Conservation (phyloP, 2,113 vertebrate species). For the Maylandia zebra region DNA sequence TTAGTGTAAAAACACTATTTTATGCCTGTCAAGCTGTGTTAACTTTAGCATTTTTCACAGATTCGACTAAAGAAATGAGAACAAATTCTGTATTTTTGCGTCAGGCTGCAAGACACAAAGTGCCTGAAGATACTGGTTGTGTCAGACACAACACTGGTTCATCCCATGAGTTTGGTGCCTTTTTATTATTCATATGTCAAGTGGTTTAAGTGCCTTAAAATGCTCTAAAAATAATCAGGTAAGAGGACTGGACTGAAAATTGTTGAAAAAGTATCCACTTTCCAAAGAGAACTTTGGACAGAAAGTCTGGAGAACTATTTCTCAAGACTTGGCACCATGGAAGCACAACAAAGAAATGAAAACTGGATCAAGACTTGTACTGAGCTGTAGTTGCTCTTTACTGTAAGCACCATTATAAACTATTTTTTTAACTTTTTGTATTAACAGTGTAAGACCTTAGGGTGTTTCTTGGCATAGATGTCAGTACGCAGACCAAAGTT, state of each 20-base stretch:
- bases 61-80: neutral
- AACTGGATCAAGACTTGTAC: neutral
- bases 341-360: neutral
- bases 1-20: neutral
- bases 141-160: neutral
- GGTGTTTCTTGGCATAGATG: slow-evolving; percentile 91
- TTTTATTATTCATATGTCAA: neutral
- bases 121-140: neutral
- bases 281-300: neutral
- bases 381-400: neutral
- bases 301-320: neutral
- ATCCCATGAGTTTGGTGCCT: neutral
- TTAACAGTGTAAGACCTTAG: slow-evolving; percentile 78
- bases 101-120: neutral
- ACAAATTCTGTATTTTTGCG: neutral
- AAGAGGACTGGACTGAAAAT: neutral
- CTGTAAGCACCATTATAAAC: neutral
- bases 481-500: slow-evolving; percentile 93
- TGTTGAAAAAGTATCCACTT: neutral
- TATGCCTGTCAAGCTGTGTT: neutral
- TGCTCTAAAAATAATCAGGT: neutral
- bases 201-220: neutral
- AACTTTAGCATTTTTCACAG: neutral
- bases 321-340: neutral
- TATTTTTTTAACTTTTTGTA: rapidly evolving